A percentile compares a stretch with the other conserved stretches of the same genome.
Evolutionary conservation across 2,888 invertebrate genomes (phyloP).

Genomic region (Tetramorium bicarinatum): DNA sequence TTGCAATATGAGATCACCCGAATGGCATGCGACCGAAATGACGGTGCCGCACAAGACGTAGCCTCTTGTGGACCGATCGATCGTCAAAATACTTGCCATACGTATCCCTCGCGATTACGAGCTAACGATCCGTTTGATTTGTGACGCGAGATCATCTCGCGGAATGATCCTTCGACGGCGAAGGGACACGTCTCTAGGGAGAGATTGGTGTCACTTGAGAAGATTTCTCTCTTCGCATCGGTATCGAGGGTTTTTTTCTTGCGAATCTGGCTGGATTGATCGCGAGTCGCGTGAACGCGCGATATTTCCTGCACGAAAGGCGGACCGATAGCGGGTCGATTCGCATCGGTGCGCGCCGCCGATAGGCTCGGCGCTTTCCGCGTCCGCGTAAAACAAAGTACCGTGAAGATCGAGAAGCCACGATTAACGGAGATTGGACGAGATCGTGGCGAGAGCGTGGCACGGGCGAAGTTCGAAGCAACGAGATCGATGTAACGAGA

Average conservation of each 20-base stretch:
- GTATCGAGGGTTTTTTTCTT: background rate
- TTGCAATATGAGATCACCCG: background rate
- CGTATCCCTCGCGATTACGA: background rate
- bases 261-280: conserved; percentile 43
- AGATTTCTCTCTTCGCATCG: conserved; percentile 15
- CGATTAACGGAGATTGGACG: conserved; percentile 43
- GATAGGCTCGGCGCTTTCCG: conserved; percentile 49
- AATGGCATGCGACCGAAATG: background rate
- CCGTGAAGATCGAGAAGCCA: conserved; percentile 22
- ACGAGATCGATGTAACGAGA: conserved; percentile 44
- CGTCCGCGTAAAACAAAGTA: conserved; percentile 43
- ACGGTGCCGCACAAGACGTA: background rate
- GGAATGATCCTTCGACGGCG: background rate
- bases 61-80: background rate
- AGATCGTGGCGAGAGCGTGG: conserved; percentile 4
- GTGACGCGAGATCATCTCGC: background rate
- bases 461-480: conserved; percentile 1
- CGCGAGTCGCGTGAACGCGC: conserved; percentile 46
- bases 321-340: conserved; percentile 62
- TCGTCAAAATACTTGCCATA: background rate
- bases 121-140: conserved; percentile 14
- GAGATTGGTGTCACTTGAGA: background rate
- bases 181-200: background rate
- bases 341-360: conserved; percentile 47
- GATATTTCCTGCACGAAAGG: conserved; percentile 52